Conservation (phyloP, 2,797 vertebrate species). For the Smutsia gigantea region DNA sequence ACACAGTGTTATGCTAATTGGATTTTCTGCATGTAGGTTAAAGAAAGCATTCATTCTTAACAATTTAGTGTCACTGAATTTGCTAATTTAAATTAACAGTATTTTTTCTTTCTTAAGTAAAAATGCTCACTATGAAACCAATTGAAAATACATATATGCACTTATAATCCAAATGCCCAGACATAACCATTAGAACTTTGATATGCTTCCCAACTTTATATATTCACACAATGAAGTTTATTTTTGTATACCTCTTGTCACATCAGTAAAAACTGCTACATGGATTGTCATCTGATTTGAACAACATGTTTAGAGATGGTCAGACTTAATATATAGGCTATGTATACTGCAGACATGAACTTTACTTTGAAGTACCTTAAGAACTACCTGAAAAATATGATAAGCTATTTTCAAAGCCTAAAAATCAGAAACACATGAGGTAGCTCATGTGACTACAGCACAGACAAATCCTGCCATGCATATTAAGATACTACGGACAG, state of each 20-base stretch:
- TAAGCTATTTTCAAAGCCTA: conserved; percentile 11
- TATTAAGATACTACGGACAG: not conserved
- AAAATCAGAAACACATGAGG: not conserved
- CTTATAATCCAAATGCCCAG: not conserved
- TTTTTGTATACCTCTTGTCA: not conserved
- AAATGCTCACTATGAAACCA: not conserved
- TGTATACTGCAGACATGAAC: not conserved
- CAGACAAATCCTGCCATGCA: not conserved
- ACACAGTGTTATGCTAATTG: conserved; percentile 49
- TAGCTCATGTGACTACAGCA: not conserved
- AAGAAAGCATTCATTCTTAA: conserved; percentile 55
- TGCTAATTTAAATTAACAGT: not conserved
- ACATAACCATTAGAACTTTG: not conserved
- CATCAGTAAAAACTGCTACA: not conserved
- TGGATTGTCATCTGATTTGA: not conserved
- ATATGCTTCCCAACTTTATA: not conserved
- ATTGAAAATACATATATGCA: not conserved
- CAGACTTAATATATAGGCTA: not conserved
- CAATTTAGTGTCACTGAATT: conserved; percentile 42
- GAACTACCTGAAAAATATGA: not conserved
- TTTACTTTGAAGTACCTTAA: not conserved
- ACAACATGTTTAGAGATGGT: not conserved
- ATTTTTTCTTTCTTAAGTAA: not conserved
- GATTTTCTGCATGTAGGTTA: conserved; percentile 49
- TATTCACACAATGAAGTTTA: not conserved